Base-by-base conservation (phyloP, 2,797 vertebrate species). In the Sebastes vulpes region DNA sequence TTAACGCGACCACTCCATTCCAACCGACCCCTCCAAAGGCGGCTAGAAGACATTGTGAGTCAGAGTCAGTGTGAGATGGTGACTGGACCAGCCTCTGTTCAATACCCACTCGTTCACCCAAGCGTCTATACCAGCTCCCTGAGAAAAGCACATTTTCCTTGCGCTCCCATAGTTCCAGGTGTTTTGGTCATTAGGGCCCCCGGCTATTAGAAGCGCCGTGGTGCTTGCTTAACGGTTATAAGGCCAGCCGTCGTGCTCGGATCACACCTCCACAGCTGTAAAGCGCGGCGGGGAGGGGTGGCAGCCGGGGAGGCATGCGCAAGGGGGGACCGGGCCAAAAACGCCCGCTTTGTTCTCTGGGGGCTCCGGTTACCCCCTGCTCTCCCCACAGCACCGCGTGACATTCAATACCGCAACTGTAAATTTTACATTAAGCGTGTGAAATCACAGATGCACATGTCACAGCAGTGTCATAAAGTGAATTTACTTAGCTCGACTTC, bases 381-480 rank as follows among this genome's bases (percentile, higher is more conserved):
- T 89, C 78, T 91, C 94, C 95, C 92, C 95, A 85, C 90, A 82
- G 73, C 84, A 38, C 90, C 6, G 75, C 31, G 84, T 93, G 98
- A 96, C 96, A 97, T 95, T 94, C 86, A 93, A 97, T 95, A 97
- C 96, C 85, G 93, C 96, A 95, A 96, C 96, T 96, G 96, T 93
- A 95, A 92, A 97, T 96, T 96, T 92, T 94, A 97, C 96, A 95
- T 95, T 96, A 96, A 96, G 95, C 92, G 96, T 96, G 93, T 93
- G 96, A 97, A 97, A 97, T 97, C 96, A 95, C 97, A 97, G 97
- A 95, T 96, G 83, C 97, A 97, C 96, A 96, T 96, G 97, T 96
- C 93, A 92, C 94, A 96, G 92, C 90, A 93, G 90, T 89, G 92
- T 96, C 93, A 84, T 97, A 96, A 96, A 95, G 91, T 92, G 95